Evolutionary conservation across 2,888 invertebrate genomes (phyloP), one percentile per base, ranked within the genome.

Genomic region (Xanthorhoe spadicearia): DNA sequence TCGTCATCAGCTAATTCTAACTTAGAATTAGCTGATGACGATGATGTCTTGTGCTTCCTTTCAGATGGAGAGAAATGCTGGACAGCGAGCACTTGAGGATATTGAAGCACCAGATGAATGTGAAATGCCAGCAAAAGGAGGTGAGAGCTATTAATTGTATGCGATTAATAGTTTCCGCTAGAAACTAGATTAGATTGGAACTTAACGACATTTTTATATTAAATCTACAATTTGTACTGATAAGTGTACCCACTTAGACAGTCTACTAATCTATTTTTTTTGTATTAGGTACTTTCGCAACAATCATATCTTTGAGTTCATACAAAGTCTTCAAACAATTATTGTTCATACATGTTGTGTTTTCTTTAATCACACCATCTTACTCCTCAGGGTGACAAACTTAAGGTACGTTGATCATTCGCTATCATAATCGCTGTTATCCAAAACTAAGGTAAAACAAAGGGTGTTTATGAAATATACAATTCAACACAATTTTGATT

Each of bases 41-140:
- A 18, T 51, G 46, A 43, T 15, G 17, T 23, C 48, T 48, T 17
- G 7, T 48, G 8, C 18, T 10, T 52, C 56, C 15, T 82, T 79
- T 19, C 75, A 92, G 93, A 74, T 92, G 92, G 93, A 87, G 93
- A n/a, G 90, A 92, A 75, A 73, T 88, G 53, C 66, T 87, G n/a
- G 86, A 90, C 63, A 80, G 82, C 43, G 88, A 92, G 70, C 85
- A 93, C 77, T 80, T 93, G 71, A 82, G 81, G 60, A 89, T 89
- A 55, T 74, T 93, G 23, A 92, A 93, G 74, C 85, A 89, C 66
- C 93, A 93, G 77, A 89, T 93, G 74, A 83, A 80, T 67, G 84
- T 89, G 18, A 93, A 93, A 77, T 83, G 74, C 74, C 81, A 86
- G 68, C 84, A 86, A 65, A 83, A 85, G 54, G 88, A 93, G 88